Evolutionary conservation across 2,888 invertebrate genomes (phyloP), one percentile per base, ranked within the genome.

Genomic region (Ophion obscuratus): DNA sequence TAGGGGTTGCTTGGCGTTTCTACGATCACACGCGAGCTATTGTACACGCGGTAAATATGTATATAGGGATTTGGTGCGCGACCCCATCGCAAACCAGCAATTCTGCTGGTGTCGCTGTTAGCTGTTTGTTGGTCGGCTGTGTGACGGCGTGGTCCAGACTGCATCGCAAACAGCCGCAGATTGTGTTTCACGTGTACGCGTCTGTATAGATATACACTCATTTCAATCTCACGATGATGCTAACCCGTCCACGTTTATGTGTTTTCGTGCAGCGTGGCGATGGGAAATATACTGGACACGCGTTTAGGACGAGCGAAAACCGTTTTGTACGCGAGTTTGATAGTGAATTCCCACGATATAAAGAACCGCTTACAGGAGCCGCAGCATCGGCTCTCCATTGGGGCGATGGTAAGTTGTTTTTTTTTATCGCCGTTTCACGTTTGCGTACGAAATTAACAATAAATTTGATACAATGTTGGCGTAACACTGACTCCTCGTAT

Each of bases 371-470:
- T 90, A 90, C 89, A 91, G 88, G 87, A 87, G 82, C 74, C 73
- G 4, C 86, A 85, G 57, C 78, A 17, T 47, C 20, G 62, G 17
- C 27, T n/a, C 53, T 24, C 31, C 53, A 53, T 53, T 53, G 53
- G 14, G 11, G 36, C 40, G 40, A 40, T 9, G 0, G 27, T 53
- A 53, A 53, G 53, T 53, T 53, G 53, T 53, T 14, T 53, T 27
- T 27, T 14, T 75, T 62, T 24, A 47, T 68, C 53, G 40, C 61
- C 31, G 17, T 57, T 84, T 40, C 67, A 14, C 64, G 53, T 20
- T 68, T 20, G 73, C 64, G 73, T 86, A 83, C 83, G 85, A 90
- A 91, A 92, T 93, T 91, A 92, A 92, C 92, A 92, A 92, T 92
- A 92, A 91, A 91, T 92, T 88, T 81, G 62, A 85, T 24, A 9